phyloP scores from a whole-genome alignment of 2,797 vertebrate species.

The Platalea minor region DNA sequence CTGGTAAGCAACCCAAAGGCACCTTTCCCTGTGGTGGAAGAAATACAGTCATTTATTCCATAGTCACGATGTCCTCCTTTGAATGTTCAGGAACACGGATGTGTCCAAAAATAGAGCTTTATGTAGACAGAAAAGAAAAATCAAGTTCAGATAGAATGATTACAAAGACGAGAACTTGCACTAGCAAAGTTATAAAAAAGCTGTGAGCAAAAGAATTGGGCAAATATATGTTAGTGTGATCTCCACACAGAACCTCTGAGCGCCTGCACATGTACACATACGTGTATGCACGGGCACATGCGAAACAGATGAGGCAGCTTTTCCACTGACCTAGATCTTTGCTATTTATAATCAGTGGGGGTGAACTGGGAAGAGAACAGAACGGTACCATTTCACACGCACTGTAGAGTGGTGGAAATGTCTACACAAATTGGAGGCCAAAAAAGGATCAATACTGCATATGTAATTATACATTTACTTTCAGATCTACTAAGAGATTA shows the following conservation, averaged over 20 bases:
- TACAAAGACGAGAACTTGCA: not conserved
- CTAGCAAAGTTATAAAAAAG: not conserved
- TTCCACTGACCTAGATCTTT: not conserved
- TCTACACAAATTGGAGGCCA: not conserved
- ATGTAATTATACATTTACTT: not conserved
- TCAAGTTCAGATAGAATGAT: not conserved
- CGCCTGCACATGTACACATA: too few relatives aligned
- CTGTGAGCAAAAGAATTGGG: not conserved
- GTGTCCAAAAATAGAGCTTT: not conserved
- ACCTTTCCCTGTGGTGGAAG: not conserved
- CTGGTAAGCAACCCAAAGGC: not conserved
- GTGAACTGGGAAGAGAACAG: not conserved
- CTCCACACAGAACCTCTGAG: not conserved
- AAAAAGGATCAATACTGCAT: not conserved
- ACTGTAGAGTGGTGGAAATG: not conserved
- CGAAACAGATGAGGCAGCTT: not conserved
- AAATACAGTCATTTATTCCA: not conserved
- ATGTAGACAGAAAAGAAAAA: not conserved
- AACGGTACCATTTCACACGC: accelerated
- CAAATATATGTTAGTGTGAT: not conserved
- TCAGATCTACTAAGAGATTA: not conserved
- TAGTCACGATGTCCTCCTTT: not conserved
- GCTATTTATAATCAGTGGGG: not conserved
- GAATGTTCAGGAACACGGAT: accelerated
- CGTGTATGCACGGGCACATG: accelerated